Percentiles rank a stretch among this genome's conserved stretches.
Evolutionary conservation across 30 jellyfish, hydroid and myxozoan genomes (phyloP).

Genomic region (Cassiopea andromeda): DNA sequence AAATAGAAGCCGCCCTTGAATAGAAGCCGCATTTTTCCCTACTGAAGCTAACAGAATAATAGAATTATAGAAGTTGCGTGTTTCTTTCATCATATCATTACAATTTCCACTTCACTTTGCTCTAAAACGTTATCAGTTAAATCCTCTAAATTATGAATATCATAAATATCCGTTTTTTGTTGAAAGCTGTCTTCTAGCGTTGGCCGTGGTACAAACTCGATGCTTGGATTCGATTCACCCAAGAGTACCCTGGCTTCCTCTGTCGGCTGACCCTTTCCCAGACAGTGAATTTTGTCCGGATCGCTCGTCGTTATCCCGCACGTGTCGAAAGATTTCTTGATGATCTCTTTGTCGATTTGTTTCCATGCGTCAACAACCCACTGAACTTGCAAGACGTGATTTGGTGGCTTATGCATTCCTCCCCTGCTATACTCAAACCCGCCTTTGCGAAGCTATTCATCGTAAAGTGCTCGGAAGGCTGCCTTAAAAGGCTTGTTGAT

Average conservation of each 20-base stretch:
- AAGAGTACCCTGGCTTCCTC: conserved; percentile 67
- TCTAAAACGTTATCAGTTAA: conserved; percentile 11
- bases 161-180: background rate
- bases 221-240: conserved; percentile 24
- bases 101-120: conserved; percentile 20
- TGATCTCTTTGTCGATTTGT: conserved; percentile 43
- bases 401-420: conserved; percentile 42
- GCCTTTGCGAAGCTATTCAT: conserved; percentile 1
- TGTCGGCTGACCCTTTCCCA: conserved; percentile 70
- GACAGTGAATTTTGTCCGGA: conserved; percentile 56
- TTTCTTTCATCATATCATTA: conserved; percentile 20
- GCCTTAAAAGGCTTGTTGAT: background rate
- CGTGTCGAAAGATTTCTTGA: conserved; percentile 36
- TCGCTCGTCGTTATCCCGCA: conserved; percentile 67
- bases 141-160: conserved; percentile 20
- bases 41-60: too few species aligned
- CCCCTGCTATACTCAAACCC: conserved; percentile 42
- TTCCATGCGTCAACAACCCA: conserved; percentile 67
- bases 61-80: background rate
- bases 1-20: background rate
- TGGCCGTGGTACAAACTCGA: conserved; percentile 12
- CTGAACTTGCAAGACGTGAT: conserved; percentile 58
- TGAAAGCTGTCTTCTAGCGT: background rate
- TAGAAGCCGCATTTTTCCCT: too few species aligned
- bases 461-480: background rate